Base-by-base conservation (phyloP, 1,140 invertebrate genomes). In the Apis cerana region DNA sequence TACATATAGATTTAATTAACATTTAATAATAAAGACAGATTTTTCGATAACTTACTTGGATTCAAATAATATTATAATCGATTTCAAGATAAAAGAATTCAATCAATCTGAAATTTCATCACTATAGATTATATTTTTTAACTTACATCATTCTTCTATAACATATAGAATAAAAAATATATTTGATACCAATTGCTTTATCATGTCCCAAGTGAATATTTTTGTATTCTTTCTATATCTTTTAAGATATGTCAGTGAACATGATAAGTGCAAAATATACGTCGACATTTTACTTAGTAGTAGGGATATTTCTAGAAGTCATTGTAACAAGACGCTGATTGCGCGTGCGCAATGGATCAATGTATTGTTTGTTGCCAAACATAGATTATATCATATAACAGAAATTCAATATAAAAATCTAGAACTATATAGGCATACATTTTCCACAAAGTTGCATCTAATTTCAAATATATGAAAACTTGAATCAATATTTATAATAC, bases 281-380 rank as follows among this genome's bases (percentile, higher is more conserved):
- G 52, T 21, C 23, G 9, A 79, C 13, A 33, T 58, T 21, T 56
- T 13, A 10, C 8, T 75, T 33, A 10, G 68, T 19, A n/a, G 43
- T 68, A 52, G 12, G 9, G 10, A 50, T 17, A 19, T 54, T 68
- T 59, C 13, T 68, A 75, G 54, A 81, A 81, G 64, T 58, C n/a
- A 59, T 58, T 61, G 64, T 48, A 33, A 58, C 19, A 15, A 71
- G 48, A n/a, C 1, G 4, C 33, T n/a, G 17, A 68, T 19, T 19
- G 43, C 72, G 72, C 54, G 10, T 59, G 64, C 80, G 80, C 27
- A 12, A 48, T 74, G 59, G 17, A 58, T 59, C 19, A 61, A 5
- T 12, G 0, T 15, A 23, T 5, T 74, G 19, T 71, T 72, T 80
- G 78, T 23, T 17, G 23, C 7, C 33, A 75, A 76, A 67, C 43